Percentiles rank a stretch among this genome's conserved stretches.
Evolutionary conservation across 2,113 vertebrate species (phyloP).

Genomic region (Burhinus bistriatus): DNA sequence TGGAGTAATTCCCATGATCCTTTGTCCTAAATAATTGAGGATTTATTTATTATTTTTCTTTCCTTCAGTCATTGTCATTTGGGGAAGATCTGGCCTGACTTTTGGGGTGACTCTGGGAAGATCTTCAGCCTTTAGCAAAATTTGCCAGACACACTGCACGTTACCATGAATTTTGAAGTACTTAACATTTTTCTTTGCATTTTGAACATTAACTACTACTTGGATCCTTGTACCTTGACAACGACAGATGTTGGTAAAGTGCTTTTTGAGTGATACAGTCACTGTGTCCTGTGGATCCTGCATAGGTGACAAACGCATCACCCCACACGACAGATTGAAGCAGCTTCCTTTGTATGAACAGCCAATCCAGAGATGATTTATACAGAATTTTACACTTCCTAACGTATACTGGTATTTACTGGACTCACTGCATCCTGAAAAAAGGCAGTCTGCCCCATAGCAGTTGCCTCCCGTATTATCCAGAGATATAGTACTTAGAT

Average conservation of each 20-base stretch:
- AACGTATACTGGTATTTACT: background rate
- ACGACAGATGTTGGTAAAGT: background rate
- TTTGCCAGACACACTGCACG: accelerated
- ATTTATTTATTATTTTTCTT: too few species aligned
- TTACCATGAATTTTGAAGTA: background rate
- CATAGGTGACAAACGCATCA: background rate
- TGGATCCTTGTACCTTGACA: background rate
- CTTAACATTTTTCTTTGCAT: background rate
- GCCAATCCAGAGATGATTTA: background rate
- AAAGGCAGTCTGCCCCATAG: background rate
- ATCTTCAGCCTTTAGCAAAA: background rate
- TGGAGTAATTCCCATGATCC: background rate
- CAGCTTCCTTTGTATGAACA: background rate
- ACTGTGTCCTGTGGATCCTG: background rate
- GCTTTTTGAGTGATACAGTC: background rate
- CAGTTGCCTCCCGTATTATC: background rate
- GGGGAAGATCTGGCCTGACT: background rate
- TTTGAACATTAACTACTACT: background rate
- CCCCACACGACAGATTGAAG: background rate
- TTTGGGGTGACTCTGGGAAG: background rate
- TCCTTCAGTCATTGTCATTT: background rate
- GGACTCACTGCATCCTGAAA: background rate
- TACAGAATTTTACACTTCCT: background rate
- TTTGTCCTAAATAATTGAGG: background rate
- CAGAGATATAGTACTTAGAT: background rate